These are phyloP conservation scores for Halictus ligatus DNA, from an alignment of 2,888 invertebrate species.

Conservation along the genomic window DNA sequence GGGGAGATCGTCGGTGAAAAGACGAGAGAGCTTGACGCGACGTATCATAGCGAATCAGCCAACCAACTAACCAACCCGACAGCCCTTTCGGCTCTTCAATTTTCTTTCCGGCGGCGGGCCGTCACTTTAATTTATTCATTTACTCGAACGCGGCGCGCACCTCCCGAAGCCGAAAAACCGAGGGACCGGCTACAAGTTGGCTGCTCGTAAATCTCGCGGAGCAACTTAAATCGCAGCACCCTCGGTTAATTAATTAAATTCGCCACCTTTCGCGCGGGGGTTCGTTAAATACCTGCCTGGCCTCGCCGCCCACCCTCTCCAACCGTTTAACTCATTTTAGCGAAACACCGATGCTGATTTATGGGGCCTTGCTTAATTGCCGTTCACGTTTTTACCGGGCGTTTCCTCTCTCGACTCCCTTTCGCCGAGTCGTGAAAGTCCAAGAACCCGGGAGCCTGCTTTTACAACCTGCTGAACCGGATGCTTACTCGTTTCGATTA, in stretches of 20 bases:
- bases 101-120: not conserved
- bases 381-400: not conserved
- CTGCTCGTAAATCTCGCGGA: constrained; percentile 32
- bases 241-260: constrained; percentile 71
- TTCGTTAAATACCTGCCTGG: constrained; percentile 28
- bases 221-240: constrained; percentile 45
- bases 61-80: not conserved
- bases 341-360: constrained; percentile 20
- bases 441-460: not conserved
- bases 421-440: not conserved
- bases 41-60: not conserved
- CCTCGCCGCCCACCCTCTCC: not conserved
- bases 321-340: constrained; percentile 12
- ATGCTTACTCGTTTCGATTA: not conserved
- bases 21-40: constrained; percentile 16
- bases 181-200: constrained; percentile 24
- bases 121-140: constrained; percentile 39
- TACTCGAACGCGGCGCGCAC: not conserved
- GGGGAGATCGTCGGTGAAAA: not conserved
- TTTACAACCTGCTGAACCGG: not conserved
- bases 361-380: constrained; percentile 20
- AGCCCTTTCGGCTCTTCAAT: not conserved
- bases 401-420: not conserved
- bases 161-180: constrained; percentile 19
- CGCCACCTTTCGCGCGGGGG: constrained; percentile 20